Base-by-base conservation (phyloP, 2,113 vertebrate species). In the Balaenoptera acutorostrata region DNA sequence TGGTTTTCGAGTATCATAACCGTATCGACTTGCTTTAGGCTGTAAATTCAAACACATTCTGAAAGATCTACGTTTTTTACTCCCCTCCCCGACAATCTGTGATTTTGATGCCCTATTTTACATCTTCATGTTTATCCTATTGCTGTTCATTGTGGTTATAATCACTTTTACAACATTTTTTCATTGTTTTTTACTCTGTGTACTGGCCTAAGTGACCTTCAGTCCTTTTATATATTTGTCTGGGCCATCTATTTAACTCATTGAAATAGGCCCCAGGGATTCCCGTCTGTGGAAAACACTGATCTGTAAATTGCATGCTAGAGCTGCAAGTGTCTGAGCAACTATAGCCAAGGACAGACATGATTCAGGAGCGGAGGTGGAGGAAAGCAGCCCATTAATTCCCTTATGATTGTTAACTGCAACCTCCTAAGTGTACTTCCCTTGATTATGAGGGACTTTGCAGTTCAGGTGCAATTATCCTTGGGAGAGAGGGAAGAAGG, bases 381-480 rank as follows among this genome's bases (percentile, higher is more conserved):
- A 57, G 41, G 39, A 55, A 52, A 88, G 49, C 68, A 86, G 25
- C 33, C 41, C n/a, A 21, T 78, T 74, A 39, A 90, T 87, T 46
- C 83, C 8, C 31, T 59, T 12, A 2, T 77, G 75, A 78, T 64
- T 74, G 31, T 46, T 46, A 52, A 57, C 59, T 17, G 14, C 4
- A 41, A 57, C 72, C 36, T 86, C n/a, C 21, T 87, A n/a, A n/a
- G 33, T 57, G 27, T 68, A 12, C 68, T 92, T 95, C 68, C 41
- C 27, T 75, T 96, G 94, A 90, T 97, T 88, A 49, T 75, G 83
- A 93, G 63, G 75, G 46, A 87, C 21, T 86, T 74, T 44, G 41
- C 57, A 61, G 59, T 78, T 92, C 68, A 83, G 82, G 92, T 91
- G 18, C 83, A 96, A 89, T 92, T 41, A 74, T 86, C 61, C 44